Percentiles rank a stretch among this genome's conserved stretches.
Conservation (phyloP, 2,797 vertebrate species). For the Fistularia tabacaria region DNA sequence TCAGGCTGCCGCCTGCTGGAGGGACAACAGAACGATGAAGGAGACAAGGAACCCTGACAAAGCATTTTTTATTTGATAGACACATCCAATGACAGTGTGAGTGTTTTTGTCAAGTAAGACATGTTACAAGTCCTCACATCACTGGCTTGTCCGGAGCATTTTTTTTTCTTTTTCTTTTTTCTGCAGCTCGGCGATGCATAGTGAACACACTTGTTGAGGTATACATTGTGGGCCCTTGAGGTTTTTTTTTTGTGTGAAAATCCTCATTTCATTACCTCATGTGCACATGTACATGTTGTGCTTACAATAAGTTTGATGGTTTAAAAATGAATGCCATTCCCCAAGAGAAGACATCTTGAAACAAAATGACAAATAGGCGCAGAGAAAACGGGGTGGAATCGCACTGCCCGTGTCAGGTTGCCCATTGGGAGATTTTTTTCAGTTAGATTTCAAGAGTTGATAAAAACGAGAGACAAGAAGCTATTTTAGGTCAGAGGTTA, state of each 20-base stretch:
- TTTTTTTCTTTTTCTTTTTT: conserved; percentile 28
- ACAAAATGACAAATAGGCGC: conserved; percentile 25
- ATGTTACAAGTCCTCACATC: conserved; percentile 69
- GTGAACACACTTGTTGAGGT: conserved; percentile 73
- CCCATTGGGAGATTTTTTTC: neutral
- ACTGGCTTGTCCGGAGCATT: conserved; percentile 60
- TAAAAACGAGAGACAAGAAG: conserved; percentile 5
- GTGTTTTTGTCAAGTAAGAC: conserved; percentile 66
- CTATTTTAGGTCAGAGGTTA: conserved; percentile 6
- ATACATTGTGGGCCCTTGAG: conserved; percentile 72
- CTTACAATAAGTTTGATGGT: conserved; percentile 60
- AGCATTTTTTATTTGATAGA: conserved; percentile 68
- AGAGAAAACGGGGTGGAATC: conserved; percentile 16
- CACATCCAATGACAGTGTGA: conserved; percentile 72
- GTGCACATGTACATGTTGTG: conserved; percentile 61
- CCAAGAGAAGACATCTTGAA: conserved; percentile 26
- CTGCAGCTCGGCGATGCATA: conserved; percentile 73
- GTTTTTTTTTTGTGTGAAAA: conserved; percentile 43
- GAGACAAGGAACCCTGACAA: conserved; percentile 51
- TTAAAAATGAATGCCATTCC: conserved; percentile 36
- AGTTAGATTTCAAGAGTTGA: neutral
- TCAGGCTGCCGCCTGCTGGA: conserved; percentile 49
- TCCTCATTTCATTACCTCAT: conserved; percentile 61
- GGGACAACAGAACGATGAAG: neutral
- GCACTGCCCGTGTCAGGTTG: conserved; percentile 23